Base-by-base conservation (phyloP, 2,888 invertebrate genomes). In the Saturnia japonica region DNA sequence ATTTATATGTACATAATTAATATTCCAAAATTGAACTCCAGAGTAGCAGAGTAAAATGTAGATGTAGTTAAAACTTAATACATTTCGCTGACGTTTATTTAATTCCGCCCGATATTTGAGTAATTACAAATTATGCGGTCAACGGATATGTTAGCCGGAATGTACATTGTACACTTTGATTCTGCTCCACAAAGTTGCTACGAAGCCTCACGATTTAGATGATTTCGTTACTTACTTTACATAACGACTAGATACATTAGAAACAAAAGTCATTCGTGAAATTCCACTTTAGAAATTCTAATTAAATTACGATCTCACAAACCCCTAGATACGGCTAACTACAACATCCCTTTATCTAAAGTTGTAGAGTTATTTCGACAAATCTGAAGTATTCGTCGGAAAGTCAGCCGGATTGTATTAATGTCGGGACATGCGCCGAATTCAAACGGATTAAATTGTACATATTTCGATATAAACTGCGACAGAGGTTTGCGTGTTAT, bases 251-350 rank as follows among this genome's bases (percentile, higher is more conserved):
- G 85, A 87, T 87, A 85, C 81, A 85, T 80, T 74, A 78, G 78
- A 76, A 84, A 85, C 86, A 84, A 87, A 86, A 86, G 87, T 88
- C 86, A 89, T 88, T 88, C 83, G 78, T 80, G 83, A 85, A 88
- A 91, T 90, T 88, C 85, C 88, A 81, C 82, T 84, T 79, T 80
- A 83, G 85, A 89, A 87, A 88, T 89, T 88, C 86, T 88, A 90
- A 91, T 91, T 91, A 87, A 89, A 90, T 90, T 85, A 88, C 83
- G 81, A 83, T 80, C 80, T 81, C 76, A 72, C 77, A 76, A 80
- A 78, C 75, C 78, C 75, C 78, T 78, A 82, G 84, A 87, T 86
- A 87, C 82, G 83, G 82, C 83, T 85, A 84, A 88, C 86, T 87
- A 86, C 80, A 80, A 78, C 78, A 76, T 74, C 82, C 88, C 88